Conservation (phyloP, 2,797 vertebrate genomes). For the Rhinophrynus dorsalis region DNA sequence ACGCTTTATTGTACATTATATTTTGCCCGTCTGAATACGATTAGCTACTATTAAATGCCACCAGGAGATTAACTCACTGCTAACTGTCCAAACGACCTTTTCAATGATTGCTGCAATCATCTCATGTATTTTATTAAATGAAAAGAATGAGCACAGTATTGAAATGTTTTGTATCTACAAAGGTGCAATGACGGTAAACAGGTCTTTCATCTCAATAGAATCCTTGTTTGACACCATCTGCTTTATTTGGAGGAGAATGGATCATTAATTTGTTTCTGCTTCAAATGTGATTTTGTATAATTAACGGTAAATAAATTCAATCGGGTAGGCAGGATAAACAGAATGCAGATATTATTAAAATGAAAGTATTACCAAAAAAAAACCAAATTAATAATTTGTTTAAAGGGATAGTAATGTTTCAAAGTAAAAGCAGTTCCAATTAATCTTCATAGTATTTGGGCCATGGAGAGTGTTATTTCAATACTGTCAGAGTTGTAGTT, state of each 20-base stretch:
- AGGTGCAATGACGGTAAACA: neutral
- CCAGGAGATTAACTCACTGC: constrained; percentile 14
- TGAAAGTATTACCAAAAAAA: too few relatives aligned
- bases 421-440: too few relatives aligned
- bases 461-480: too few relatives aligned
- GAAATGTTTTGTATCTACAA: neutral
- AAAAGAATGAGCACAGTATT: neutral
- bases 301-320: too few relatives aligned
- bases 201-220: neutral
- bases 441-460: too few relatives aligned
- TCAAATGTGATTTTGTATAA: constrained; percentile 24
- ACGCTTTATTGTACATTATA: constrained; percentile 16
- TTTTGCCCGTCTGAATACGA: constrained; percentile 29
- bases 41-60: constrained; percentile 14
- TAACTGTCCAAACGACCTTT: constrained; percentile 36
- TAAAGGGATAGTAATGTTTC: too few relatives aligned
- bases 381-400: too few relatives aligned
- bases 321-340: too few relatives aligned
- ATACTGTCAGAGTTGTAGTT: too few relatives aligned
- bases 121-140: constrained; percentile 4
- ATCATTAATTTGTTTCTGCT: constrained; percentile 48
- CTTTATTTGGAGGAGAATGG: constrained; percentile 39
- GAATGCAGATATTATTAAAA: too few relatives aligned
- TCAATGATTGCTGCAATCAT: constrained; percentile 27
- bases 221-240: constrained; percentile 49